Evolutionary conservation across 1,140 invertebrate species (phyloP).

Genomic region (Myzus persicae): DNA sequence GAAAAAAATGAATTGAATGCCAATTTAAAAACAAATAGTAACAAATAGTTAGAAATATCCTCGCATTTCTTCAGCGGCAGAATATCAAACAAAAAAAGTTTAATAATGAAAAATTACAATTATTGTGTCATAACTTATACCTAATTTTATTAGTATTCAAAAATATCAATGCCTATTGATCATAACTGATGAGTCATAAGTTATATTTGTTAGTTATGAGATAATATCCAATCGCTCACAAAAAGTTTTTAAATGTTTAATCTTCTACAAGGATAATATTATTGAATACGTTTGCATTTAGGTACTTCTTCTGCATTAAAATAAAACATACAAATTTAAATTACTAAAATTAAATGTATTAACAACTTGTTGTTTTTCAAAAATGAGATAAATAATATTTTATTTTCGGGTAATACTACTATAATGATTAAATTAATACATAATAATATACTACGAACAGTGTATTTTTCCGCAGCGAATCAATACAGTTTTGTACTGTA

Average conservation of each 20-base stretch:
- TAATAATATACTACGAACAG: no score
- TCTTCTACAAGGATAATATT: background rate
- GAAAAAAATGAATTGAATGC: background rate
- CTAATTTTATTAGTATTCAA: background rate
- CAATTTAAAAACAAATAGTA: background rate
- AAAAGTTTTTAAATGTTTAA: background rate
- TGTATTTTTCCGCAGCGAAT: background rate
- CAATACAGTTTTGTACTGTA: background rate
- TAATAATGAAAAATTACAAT: no score
- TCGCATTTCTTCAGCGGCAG: background rate
- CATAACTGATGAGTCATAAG: no score
- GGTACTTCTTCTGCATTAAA: background rate
- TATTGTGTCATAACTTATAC: background rate
- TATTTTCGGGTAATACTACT: no score
- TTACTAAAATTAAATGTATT: background rate
- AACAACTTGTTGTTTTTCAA: no score
- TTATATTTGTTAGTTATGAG: background rate
- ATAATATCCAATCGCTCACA: no score
- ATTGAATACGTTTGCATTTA: background rate
- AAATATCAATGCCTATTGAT: no score
- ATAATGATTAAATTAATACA: no score
- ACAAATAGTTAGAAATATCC: background rate
- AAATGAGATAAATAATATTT: no score
- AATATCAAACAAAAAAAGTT: no score
- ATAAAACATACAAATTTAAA: background rate